phyloP scores from a whole-genome alignment of 2,113 vertebrate species.

The Trichechus manatus region DNA sequence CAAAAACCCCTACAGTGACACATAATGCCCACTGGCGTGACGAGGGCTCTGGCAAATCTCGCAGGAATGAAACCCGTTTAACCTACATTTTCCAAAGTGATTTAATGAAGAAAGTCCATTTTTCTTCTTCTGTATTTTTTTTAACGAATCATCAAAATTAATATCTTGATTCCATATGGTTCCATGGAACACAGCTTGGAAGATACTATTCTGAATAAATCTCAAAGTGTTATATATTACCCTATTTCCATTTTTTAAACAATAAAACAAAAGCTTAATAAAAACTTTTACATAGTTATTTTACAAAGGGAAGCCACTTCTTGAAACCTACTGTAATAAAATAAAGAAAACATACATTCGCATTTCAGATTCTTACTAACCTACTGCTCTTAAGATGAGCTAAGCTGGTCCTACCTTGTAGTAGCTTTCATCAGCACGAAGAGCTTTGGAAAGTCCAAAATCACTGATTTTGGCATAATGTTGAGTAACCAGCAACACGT shows the following conservation, averaged over 20 bases:
- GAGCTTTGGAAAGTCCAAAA: constrained; percentile 98
- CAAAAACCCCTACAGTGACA: not conserved
- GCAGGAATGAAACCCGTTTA: not conserved
- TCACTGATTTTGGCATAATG: constrained; percentile 99
- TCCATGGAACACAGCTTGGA: not conserved
- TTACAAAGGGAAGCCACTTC: not conserved
- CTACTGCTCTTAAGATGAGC: not conserved
- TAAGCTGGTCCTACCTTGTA: constrained; percentile 89
- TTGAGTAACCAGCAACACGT: constrained; percentile 97
- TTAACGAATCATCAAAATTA: not conserved
- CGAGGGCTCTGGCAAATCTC: not conserved
- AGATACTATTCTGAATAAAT: not conserved
- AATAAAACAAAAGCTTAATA: not conserved
- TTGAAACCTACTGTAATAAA: not conserved
- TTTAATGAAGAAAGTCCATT: not conserved
- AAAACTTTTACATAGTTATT: not conserved
- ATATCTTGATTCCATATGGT: not conserved
- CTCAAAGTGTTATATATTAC: not conserved
- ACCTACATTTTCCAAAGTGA: not conserved
- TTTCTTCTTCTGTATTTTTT: not conserved
- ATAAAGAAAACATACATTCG: not conserved
- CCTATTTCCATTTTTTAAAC: not conserved
- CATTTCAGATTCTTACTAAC: not conserved
- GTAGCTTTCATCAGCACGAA: constrained; percentile 92
- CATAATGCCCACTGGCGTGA: no score